Evolutionary conservation across 2,113 vertebrate species (phyloP).

Genomic region (Lamprotornis superbus): DNA sequence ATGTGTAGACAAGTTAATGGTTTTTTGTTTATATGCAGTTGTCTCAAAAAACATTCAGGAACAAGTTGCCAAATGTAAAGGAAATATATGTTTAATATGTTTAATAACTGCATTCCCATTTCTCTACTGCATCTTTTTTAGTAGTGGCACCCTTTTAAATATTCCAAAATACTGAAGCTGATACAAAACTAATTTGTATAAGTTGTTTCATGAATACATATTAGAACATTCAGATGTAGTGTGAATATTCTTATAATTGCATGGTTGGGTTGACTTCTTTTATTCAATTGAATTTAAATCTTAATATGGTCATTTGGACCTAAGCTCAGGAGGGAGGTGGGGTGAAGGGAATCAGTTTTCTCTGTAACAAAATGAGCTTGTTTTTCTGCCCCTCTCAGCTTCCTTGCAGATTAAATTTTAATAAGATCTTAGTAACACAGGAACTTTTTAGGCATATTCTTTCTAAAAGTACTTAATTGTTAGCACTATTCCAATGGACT

Average conservation of each 20-base stretch:
- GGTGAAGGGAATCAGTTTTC: background rate
- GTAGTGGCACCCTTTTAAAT: background rate
- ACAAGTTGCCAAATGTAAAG: background rate
- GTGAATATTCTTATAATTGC: background rate
- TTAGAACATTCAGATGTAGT: background rate
- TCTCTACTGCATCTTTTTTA: background rate
- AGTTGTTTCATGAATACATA: background rate
- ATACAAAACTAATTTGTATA: background rate
- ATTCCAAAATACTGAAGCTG: background rate
- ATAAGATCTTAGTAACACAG: background rate
- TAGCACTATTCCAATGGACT: background rate
- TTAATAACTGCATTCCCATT: background rate
- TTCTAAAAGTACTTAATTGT: background rate
- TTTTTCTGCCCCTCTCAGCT: background rate
- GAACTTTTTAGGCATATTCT: background rate
- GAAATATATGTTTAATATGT: background rate
- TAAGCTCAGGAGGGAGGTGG: rapidly evolving
- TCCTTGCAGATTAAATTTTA: background rate
- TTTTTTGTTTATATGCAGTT: background rate
- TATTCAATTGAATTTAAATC: background rate
- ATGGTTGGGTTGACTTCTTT: background rate
- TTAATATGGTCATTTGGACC: background rate
- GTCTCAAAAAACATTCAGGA: background rate
- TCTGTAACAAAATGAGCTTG: background rate
- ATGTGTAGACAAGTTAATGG: background rate